Conservation (phyloP, 2,888 invertebrate species). For the Maniola hyperantus region DNA sequence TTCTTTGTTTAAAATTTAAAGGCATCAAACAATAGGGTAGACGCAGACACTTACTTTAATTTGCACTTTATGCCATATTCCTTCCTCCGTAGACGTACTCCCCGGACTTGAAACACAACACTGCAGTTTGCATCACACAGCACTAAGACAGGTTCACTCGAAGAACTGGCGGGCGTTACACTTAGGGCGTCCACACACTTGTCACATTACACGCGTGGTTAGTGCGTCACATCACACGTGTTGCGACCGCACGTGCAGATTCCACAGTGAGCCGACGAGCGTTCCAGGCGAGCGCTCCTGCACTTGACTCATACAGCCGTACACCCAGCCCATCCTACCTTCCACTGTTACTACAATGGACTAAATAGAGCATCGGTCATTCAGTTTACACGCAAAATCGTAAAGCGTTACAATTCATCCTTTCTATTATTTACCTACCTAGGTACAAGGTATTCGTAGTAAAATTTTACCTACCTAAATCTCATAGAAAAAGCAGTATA, state of each 20-base stretch:
- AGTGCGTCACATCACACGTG: constrained; percentile 59
- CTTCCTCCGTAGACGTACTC: neutral
- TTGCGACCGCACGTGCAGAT: constrained; percentile 66
- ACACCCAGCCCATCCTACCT: constrained; percentile 68
- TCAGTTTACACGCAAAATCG: constrained; percentile 44
- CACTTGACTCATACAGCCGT: constrained; percentile 72
- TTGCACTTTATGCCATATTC: constrained; percentile 1
- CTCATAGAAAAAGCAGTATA: no score
- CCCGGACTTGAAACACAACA: constrained; percentile 17
- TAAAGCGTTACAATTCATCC: constrained; percentile 7
- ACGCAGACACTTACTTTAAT: constrained; percentile 1
- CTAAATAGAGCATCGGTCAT: constrained; percentile 59
- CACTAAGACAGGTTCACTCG: constrained; percentile 37
- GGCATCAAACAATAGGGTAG: neutral
- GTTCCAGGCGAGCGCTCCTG: constrained; percentile 77
- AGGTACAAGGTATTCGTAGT: no score
- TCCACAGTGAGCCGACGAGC: constrained; percentile 63
- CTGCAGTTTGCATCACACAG: constrained; percentile 33
- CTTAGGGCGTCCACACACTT: constrained; percentile 34
- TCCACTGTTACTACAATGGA: constrained; percentile 55
- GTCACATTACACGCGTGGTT: constrained; percentile 29
- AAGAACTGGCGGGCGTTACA: constrained; percentile 19
- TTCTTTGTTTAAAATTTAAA: neutral
- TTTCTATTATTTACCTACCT: neutral
- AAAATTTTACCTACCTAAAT: no score